Evolutionary conservation across 2,113 vertebrate species (phyloP), one percentile per base, ranked within the genome.

Genomic region (Corythornis vintsioides): DNA sequence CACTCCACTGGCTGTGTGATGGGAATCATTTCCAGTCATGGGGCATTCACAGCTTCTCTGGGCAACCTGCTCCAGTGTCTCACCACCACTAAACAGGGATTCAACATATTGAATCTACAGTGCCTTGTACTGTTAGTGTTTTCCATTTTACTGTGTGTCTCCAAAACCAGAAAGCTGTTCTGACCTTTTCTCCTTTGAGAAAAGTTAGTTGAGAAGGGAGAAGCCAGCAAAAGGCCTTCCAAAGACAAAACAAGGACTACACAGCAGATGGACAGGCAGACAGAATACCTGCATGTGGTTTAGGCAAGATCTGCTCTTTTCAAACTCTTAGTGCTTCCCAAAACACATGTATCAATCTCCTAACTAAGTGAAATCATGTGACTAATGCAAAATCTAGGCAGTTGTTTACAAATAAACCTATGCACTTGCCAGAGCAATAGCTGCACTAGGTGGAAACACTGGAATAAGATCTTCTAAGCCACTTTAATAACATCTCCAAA

Each of bases 401-500:
- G 11, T 74, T 65, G 18, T 13, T 80, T 71, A 55, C 55, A 88
- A 77, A 64, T 48, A 83, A 80, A 61, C 24, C 18, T 61, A 42
- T 7, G 5, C 13, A 50, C 19, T 24, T 73, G 26, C 29, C 33
- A 71, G 38, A 13, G 17, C 35, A 78, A 35, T 29, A 84, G 71
- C 45, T 80, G 22, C 35, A 31, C 9, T 55, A 40, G 82, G 25
- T 48, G 31, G 83, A 79, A 93, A 53, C 17, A 19, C 3, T 47
- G 19, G 57, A 7, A 95, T 65, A 86, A 86, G 59, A 90, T 94
- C 57, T 66, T 78, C 73, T 73, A 91, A 92, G 55, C 45, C 63
- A 33, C 42, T 88, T 93, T 31, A 76, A 38, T 17, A 89, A 56
- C 29, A 64, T 48, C 45, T 86, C 52, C 66, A 91, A 89, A 95